phyloP scores from a whole-genome alignment of 1,140 invertebrate species.

The Cecropterus lyciades region DNA sequence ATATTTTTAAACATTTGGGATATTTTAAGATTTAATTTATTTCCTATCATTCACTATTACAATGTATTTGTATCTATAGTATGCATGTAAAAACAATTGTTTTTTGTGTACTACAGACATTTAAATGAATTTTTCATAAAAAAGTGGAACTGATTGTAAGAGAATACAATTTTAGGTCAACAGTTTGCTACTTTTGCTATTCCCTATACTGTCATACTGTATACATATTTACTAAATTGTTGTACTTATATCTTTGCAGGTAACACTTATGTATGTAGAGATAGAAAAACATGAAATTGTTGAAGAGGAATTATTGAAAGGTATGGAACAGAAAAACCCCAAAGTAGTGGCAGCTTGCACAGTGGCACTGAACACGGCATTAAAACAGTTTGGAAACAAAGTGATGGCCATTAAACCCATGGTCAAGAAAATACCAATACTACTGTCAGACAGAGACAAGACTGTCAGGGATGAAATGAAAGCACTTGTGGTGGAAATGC shows the following conservation, averaged over 20 bases:
- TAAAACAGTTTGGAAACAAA: constrained; percentile 96
- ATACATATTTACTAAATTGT: too few relatives aligned
- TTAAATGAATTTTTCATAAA: too few relatives aligned
- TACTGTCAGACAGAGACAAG: constrained; percentile 97
- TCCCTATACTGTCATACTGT: too few relatives aligned
- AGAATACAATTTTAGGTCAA: too few relatives aligned
- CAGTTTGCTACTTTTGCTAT: too few relatives aligned
- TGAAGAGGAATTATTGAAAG: constrained; percentile 96
- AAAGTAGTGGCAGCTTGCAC: constrained; percentile 96
- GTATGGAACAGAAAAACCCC: constrained; percentile 97
- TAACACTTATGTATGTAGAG: constrained; percentile 97
- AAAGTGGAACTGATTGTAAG: too few relatives aligned
- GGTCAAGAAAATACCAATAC: constrained; percentile 92
- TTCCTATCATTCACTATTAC: too few relatives aligned
- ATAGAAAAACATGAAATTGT: constrained; percentile 97
- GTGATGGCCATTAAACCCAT: constrained; percentile 95
- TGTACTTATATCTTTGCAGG: constrained; percentile 56
- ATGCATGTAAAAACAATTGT: too few relatives aligned
- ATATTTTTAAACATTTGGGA: too few relatives aligned
- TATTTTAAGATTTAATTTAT: too few relatives aligned
- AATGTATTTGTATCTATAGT: too few relatives aligned
- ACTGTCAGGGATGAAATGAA: constrained; percentile 96
- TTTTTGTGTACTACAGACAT: too few relatives aligned
- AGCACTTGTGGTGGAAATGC: constrained; percentile 94
- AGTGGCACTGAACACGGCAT: constrained; percentile 89